A percentile compares a stretch with the other conserved stretches of the same genome.
Evolutionary conservation across 35 echinoderm and acorn worm species (phyloP).

Genomic region (Stichopus chloronotus): DNA sequence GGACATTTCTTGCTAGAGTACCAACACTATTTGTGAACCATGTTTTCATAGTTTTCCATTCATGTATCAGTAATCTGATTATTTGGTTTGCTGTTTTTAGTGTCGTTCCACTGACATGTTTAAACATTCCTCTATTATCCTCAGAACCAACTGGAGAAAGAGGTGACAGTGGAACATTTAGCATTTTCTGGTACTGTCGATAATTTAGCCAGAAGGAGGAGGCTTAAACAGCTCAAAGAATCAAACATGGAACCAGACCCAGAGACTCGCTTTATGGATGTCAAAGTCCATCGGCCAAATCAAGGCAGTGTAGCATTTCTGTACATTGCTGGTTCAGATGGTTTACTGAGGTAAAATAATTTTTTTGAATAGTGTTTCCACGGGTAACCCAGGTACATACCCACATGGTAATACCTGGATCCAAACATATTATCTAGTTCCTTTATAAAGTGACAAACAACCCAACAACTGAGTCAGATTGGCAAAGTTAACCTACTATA

Average conservation of each 20-base stretch:
- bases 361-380: no score
- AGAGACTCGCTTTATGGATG: slow-evolving; percentile 67
- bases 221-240: slow-evolving; percentile 51
- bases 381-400: no score
- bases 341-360: slow-evolving; percentile 41
- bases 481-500: no score
- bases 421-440: not conserved
- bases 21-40: no score
- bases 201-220: slow-evolving; percentile 41
- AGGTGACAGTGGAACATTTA: slow-evolving; percentile 48
- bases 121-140: no score
- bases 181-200: slow-evolving; percentile 58
- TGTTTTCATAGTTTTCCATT: no score
- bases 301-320: slow-evolving; percentile 22
- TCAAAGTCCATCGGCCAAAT: slow-evolving; percentile 10
- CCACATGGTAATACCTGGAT: not conserved
- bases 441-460: no score
- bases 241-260: slow-evolving; percentile 34
- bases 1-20: no score
- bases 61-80: no score
- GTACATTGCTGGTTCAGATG: slow-evolving; percentile 64
- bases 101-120: no score
- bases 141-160: not conserved
- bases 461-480: no score
- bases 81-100: no score